Evolutionary conservation across 2,113 vertebrate species (phyloP).

Genomic region (Aleadryas rufinucha): DNA sequence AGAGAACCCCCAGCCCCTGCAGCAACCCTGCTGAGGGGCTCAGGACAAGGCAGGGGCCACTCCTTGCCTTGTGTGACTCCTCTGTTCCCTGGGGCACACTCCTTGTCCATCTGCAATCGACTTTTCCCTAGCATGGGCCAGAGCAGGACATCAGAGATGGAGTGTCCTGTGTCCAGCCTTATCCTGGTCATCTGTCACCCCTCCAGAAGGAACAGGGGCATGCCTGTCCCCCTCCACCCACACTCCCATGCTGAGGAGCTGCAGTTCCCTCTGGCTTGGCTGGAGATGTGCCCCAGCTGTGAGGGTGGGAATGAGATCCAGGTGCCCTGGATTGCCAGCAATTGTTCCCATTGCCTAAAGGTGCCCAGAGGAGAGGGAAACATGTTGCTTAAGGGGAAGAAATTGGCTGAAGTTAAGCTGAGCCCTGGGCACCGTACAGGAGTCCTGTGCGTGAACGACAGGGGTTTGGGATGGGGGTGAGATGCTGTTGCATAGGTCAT

Average conservation of each 20-base stretch:
- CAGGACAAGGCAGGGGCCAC: neutral
- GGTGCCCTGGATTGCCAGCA: neutral
- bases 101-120: neutral
- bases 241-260: neutral
- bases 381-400: neutral
- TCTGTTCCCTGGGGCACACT: neutral
- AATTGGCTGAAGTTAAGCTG: neutral
- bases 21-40: neutral
- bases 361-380: neutral
- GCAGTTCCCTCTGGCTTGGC: neutral
- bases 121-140: neutral
- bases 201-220: neutral
- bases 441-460: rapidly evolving
- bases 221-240: neutral
- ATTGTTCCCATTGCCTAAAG: neutral
- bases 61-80: neutral
- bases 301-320: neutral
- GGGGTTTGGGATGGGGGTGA: neutral
- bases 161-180: neutral
- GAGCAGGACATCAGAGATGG: neutral
- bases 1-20: neutral
- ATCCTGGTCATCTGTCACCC: rapidly evolving
- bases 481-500: neutral
- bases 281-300: neutral
- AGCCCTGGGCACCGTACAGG: rapidly evolving